These are phyloP conservation scores for Lepidostoma basale DNA, from an alignment of 1,140 invertebrate genomes.

Conservation along the genomic window DNA sequence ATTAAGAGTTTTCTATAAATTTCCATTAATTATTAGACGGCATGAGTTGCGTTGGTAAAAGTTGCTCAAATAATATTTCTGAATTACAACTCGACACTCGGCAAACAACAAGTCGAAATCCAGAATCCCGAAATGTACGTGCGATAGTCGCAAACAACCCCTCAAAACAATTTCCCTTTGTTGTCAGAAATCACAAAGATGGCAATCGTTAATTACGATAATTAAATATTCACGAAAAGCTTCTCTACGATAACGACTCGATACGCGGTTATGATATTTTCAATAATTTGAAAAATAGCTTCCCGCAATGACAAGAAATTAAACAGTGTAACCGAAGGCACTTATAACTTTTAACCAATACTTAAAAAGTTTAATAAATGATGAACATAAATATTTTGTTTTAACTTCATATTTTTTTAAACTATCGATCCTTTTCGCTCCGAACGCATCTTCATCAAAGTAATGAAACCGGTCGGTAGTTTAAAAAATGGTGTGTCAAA, in stretches of 20 bases:
- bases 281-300: background rate
- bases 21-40: too few relatives aligned
- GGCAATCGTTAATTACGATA: conserved; percentile 14
- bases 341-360: too few relatives aligned
- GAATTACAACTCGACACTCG: background rate
- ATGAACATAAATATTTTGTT: too few relatives aligned
- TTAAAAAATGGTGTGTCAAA: too few relatives aligned
- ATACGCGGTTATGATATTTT: background rate
- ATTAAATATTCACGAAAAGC: background rate
- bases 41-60: background rate
- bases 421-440: too few relatives aligned
- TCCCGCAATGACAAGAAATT: background rate
- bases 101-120: background rate
- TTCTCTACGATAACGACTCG: background rate
- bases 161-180: background rate
- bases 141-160: background rate
- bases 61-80: background rate
- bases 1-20: too few relatives aligned
- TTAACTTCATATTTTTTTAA: too few relatives aligned
- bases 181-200: conserved; percentile 15
- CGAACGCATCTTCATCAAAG: too few relatives aligned
- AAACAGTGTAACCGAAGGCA: too few relatives aligned
- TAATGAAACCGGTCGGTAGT: too few relatives aligned
- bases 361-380: too few relatives aligned
- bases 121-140: background rate